phyloP scores from a whole-genome alignment of 2,797 vertebrate genomes.

The Coendou prehensilis region DNA sequence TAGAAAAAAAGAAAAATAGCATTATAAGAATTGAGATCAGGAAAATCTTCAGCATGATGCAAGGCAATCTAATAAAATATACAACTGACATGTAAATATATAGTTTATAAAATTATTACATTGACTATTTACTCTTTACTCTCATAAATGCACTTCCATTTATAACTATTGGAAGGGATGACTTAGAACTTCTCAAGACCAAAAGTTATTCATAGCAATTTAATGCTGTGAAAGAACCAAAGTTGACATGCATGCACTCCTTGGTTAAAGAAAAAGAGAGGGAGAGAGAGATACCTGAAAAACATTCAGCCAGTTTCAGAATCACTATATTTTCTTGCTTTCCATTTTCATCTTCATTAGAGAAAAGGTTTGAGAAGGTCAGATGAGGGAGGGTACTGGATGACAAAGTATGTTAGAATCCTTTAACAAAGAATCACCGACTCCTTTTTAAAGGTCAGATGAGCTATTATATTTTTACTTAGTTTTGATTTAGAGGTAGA shows the following conservation, averaged over 20 bases:
- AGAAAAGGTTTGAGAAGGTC: conserved; percentile 67
- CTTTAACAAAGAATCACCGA: conserved; percentile 58
- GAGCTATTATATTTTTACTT: conserved; percentile 70
- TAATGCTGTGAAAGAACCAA: conserved; percentile 40
- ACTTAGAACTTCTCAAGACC: conserved; percentile 35
- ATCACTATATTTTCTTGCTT: conserved; percentile 34
- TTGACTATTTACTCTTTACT: not conserved
- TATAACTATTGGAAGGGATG: not conserved
- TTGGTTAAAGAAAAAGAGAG: not conserved
- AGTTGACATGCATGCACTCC: not conserved
- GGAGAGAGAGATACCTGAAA: not conserved
- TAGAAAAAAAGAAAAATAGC: not conserved
- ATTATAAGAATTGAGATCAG: not conserved
- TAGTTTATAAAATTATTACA: not conserved
- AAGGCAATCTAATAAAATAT: not conserved
- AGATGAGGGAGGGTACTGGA: not conserved
- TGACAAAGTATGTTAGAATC: conserved; percentile 36
- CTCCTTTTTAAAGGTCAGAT: conserved; percentile 49
- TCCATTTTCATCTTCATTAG: conserved; percentile 70
- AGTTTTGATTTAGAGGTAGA: conserved; percentile 72
- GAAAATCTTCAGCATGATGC: not conserved
- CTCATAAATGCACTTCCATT: not conserved
- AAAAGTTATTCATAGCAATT: conserved; percentile 41
- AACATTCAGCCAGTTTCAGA: not conserved
- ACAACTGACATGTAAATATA: not conserved